Evolutionary conservation across 2,797 vertebrate genomes (phyloP).

Genomic region (Enteromius unitaeniatus): DNA sequence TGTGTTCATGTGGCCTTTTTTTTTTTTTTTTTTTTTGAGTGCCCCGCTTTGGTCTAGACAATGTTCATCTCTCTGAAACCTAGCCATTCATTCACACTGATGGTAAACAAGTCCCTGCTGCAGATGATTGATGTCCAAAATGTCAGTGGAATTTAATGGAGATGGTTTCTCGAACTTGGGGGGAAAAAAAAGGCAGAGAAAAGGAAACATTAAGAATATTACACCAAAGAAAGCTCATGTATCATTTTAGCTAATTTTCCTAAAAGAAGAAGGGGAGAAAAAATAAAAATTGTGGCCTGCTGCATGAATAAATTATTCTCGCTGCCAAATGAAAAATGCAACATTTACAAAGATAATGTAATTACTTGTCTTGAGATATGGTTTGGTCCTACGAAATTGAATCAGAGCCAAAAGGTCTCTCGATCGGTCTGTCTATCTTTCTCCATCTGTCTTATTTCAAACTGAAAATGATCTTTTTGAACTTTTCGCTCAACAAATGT

Average conservation of each 20-base stretch:
- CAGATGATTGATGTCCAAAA: constrained; percentile 58
- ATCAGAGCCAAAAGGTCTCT: constrained; percentile 42
- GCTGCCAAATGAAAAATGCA: constrained; percentile 62
- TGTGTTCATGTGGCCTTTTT: constrained; percentile 48
- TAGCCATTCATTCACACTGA: constrained; percentile 22
- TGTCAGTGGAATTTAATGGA: constrained; percentile 56
- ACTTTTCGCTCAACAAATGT: background rate
- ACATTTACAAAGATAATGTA: constrained; percentile 67
- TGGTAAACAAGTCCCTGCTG: constrained; percentile 51
- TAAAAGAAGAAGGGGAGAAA: constrained; percentile 26
- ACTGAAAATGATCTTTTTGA: background rate
- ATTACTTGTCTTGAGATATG: constrained; percentile 61
- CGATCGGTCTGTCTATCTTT: background rate
- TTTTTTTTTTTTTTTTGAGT: background rate
- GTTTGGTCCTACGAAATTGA: constrained; percentile 48
- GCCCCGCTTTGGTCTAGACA: constrained; percentile 33
- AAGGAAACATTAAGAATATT: constrained; percentile 53
- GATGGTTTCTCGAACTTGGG: constrained; percentile 41
- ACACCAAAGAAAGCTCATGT: constrained; percentile 47
- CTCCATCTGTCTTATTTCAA: constrained; percentile 21
- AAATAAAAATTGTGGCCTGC: constrained; percentile 22
- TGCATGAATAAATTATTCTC: constrained; percentile 66
- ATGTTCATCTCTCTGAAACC: constrained; percentile 49
- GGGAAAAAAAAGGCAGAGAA: constrained; percentile 31
- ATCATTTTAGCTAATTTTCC: constrained; percentile 65